phyloP scores from a whole-genome alignment of 2,797 vertebrate genomes.

The Notolabrus celidotus region DNA sequence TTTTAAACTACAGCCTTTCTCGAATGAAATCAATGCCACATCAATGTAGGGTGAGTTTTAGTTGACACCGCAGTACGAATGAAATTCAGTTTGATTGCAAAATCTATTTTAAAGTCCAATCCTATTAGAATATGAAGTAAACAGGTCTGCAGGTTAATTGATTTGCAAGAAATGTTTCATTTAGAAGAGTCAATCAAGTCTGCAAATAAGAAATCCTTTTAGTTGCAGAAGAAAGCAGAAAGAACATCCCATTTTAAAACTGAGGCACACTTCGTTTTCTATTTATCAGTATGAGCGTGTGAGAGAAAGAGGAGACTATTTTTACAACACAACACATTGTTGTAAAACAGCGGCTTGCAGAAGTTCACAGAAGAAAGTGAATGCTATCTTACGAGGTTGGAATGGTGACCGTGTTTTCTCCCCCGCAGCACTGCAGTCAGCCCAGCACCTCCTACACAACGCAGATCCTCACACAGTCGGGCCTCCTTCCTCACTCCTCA shows the following conservation, averaged over 20 bases:
- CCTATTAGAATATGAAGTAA: conserved; percentile 43
- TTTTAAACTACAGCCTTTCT: conserved; percentile 47
- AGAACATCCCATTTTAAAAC: conserved; percentile 1
- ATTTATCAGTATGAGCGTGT: conserved; percentile 3
- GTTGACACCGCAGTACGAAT: conserved; percentile 58
- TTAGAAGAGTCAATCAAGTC: conserved; percentile 20
- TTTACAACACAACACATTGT: conserved; percentile 55
- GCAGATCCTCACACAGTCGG: conserved; percentile 75
- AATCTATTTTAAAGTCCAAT: conserved; percentile 66
- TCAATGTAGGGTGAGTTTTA: conserved; percentile 53
- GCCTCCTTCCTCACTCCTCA: conserved; percentile 50
- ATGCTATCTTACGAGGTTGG: conserved; percentile 65
- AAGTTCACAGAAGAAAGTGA: conserved; percentile 70
- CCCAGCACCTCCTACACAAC: conserved; percentile 80
- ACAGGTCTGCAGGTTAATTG: conserved; percentile 38
- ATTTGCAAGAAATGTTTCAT: conserved; percentile 42
- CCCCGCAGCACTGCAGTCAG: conserved; percentile 75
- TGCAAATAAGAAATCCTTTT: not conserved
- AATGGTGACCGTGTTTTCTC: conserved; percentile 66
- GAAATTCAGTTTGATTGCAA: conserved; percentile 69
- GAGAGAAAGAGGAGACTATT: conserved; percentile 41
- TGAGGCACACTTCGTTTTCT: conserved; percentile 14
- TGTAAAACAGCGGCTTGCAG: conserved; percentile 65
- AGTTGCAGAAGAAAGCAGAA: conserved; percentile 10
- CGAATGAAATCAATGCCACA: conserved; percentile 63